These are phyloP conservation scores for Ichneumon xanthorius DNA, from an alignment of 2,888 invertebrate species.

Conservation along the genomic window DNA sequence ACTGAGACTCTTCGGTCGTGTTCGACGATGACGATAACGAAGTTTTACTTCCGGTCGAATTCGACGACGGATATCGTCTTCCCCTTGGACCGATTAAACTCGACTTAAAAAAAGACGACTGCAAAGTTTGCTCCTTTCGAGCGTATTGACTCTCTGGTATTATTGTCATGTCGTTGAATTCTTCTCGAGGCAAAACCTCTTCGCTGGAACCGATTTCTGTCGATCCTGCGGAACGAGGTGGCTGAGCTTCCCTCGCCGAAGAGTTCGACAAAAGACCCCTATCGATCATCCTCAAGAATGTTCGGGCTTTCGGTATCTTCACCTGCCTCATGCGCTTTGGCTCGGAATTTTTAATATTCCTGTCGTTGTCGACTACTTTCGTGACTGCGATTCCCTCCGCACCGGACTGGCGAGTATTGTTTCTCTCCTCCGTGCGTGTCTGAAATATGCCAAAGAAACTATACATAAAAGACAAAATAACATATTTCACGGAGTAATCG, in stretches of 20 bases:
- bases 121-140: not conserved
- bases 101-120: constrained; percentile 39
- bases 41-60: constrained; percentile 13
- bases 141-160: constrained; percentile 1
- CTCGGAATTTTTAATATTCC: constrained; percentile 23
- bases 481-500: not conserved
- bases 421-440: constrained; percentile 36
- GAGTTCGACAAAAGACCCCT: constrained; percentile 18
- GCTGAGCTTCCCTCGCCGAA: not conserved
- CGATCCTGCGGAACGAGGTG: not conserved
- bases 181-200: not conserved
- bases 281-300: not conserved
- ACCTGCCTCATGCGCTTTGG: constrained; percentile 66
- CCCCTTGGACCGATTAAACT: constrained; percentile 55
- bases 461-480: not conserved
- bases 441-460: constrained; percentile 27
- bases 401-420: not conserved
- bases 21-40: not conserved
- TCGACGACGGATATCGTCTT: constrained; percentile 35
- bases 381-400: not conserved
- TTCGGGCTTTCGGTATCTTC: constrained; percentile 54
- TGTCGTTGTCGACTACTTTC: constrained; percentile 10
- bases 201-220: not conserved
- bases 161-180: constrained; percentile 3
- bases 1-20: not conserved